Evolutionary conservation across 2,113 vertebrate species (phyloP).

Genomic region (Syngnathus floridae): DNA sequence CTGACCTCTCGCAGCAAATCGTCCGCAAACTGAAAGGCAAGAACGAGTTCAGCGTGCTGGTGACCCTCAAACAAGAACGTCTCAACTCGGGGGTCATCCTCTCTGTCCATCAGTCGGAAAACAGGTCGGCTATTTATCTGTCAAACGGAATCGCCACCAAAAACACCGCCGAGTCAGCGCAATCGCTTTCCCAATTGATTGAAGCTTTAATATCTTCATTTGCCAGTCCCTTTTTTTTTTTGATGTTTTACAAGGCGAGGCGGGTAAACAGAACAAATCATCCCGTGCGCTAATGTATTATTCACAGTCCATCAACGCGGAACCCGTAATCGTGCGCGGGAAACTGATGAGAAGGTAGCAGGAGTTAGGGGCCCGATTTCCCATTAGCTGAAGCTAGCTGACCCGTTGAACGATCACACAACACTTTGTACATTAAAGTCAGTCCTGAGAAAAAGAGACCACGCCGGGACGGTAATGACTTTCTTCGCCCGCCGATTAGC

Average conservation of each 20-base stretch:
- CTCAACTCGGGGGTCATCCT: constrained; percentile 95
- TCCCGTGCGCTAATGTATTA: constrained; percentile 30
- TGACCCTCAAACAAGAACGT: constrained; percentile 84
- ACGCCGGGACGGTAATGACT: constrained; percentile 61
- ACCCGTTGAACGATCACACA: constrained; percentile 57
- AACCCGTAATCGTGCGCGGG: constrained; percentile 40
- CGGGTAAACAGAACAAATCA: constrained; percentile 43
- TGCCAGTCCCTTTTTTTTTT: constrained; percentile 28
- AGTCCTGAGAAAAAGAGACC: constrained; percentile 44
- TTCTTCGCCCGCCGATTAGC: constrained; percentile 54
- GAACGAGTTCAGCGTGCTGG: constrained; percentile 88
- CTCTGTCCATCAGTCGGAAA: constrained; percentile 88
- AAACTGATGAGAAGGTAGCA: constrained; percentile 44
- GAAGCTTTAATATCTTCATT: constrained; percentile 34
- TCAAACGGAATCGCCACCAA: background rate
- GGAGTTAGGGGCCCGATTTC: too few relatives aligned
- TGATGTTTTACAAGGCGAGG: constrained; percentile 33
- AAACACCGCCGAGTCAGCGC: constrained; percentile 1
- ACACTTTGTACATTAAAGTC: constrained; percentile 64
- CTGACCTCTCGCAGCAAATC: constrained; percentile 76
- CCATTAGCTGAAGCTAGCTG: constrained; percentile 20
- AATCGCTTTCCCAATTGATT: constrained; percentile 9
- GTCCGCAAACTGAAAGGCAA: constrained; percentile 91
- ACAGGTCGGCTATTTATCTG: constrained; percentile 70
- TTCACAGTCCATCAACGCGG: constrained; percentile 47